Base-by-base conservation (phyloP, 1,140 invertebrate genomes). In the Papilio polytes region DNA sequence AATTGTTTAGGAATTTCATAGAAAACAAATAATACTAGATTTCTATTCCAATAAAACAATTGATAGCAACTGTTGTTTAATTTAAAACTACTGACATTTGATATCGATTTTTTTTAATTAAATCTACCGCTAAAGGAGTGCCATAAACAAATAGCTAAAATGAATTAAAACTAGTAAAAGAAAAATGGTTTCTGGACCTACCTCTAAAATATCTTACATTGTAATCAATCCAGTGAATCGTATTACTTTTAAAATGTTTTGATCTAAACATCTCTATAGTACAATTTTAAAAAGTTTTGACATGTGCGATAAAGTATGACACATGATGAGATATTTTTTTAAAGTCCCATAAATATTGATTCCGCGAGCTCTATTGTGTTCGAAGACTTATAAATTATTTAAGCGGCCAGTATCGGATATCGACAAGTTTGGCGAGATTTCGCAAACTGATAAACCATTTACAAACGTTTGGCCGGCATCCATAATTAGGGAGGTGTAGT, bases 301-400 rank as follows among this genome's bases (percentile, higher is more conserved):
- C 13, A 70, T 15, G 63, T 31, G 13, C 63, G 26, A 70, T 70
- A 63, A 63, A 63, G 22, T 70, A 7, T 70, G 26, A 70, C 22
- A 3, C 41, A 51, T 74, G 15, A 51, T 59, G 56, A 77, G 74
- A 81, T 83, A 85, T 84, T 86, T 82, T 78, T 80, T 53, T 83
- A 77, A 81, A 83, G 13, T 80, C 72, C 85, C 83, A 90, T 91
- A 90, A 90, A 90, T 88, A 90, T 89, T 85, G 85, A 88, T 89
- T 88, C 88, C 82, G 81, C 83, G 88, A 89, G 84, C 86, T 82
- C 87, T 87, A 94, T 92, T 92, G 91, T 93, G 80, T 82, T 88
- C 81, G 84, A 86, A 86, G 84, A 36, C 83, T 88, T 82, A 92
- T 94, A 90, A 90, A 94, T 93, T 84, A 93, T 93, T 91, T 87